Evolutionary conservation across 2,113 vertebrate species (phyloP).

Genomic region (Triplophysa siluroides): DNA sequence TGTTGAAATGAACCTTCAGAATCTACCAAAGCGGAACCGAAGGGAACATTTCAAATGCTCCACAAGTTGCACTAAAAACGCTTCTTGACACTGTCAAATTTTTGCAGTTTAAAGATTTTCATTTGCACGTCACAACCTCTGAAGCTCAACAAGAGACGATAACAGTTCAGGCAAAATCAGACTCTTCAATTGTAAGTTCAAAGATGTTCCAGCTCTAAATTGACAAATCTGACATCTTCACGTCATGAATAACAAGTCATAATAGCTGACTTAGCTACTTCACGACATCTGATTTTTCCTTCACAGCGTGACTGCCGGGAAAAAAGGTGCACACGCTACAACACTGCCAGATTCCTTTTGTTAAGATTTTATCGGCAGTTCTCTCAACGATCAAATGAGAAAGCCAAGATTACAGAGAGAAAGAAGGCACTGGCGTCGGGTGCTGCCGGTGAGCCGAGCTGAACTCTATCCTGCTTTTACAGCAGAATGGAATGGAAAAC

Average conservation of each 20-base stretch:
- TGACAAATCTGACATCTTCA: background rate
- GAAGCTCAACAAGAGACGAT: too few relatives aligned
- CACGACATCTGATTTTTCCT: background rate
- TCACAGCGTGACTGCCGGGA: background rate
- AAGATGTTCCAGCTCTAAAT: conserved; percentile 3
- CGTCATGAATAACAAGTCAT: background rate
- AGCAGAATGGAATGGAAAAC: background rate
- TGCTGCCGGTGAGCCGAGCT: background rate
- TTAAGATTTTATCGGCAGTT: background rate
- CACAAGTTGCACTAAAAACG: background rate
- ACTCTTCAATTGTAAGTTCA: background rate
- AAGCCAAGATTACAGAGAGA: background rate
- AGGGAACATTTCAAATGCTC: conserved; percentile 11
- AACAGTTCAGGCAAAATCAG: background rate
- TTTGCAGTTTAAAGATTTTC: background rate
- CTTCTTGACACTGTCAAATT: conserved; percentile 7
- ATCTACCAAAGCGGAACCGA: conserved; percentile 27
- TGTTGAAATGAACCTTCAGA: conserved; percentile 9
- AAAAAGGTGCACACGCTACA: background rate
- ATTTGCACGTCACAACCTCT: too few relatives aligned
- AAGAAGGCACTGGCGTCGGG: background rate
- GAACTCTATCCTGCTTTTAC: background rate
- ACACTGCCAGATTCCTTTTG: background rate
- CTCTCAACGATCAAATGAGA: background rate
- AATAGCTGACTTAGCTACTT: background rate